These are phyloP conservation scores for Falco rusticolus DNA, from an alignment of 2,797 vertebrate genomes.

Conservation along the genomic window DNA sequence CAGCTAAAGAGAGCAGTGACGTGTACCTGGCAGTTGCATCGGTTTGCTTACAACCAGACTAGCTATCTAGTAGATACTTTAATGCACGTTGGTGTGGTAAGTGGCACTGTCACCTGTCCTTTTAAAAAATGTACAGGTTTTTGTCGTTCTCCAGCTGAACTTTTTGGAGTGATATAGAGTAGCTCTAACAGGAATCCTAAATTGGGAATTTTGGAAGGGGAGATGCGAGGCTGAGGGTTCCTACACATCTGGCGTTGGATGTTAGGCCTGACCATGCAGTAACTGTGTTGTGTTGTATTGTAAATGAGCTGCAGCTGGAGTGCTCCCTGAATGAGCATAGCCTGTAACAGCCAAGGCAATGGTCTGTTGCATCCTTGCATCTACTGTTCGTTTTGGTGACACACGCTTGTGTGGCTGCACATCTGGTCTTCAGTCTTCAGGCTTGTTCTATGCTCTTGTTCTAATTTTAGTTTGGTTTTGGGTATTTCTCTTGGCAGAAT, in stretches of 20 bases:
- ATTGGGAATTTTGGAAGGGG: background rate
- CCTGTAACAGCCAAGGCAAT: fast-evolving
- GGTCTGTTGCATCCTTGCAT: background rate
- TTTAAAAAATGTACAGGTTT: background rate
- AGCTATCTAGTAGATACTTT: no score
- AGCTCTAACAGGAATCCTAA: background rate
- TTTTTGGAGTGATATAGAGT: background rate
- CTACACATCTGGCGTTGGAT: fast-evolving
- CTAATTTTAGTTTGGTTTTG: background rate
- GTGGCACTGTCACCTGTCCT: background rate
- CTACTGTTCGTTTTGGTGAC: background rate
- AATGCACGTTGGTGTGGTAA: fast-evolving
- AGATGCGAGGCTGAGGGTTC: fast-evolving
- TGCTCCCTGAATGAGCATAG: background rate
- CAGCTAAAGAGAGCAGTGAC: background rate
- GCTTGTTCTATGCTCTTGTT: fast-evolving
- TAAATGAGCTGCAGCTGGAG: background rate
- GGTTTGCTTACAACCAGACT: background rate
- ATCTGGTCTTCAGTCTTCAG: background rate
- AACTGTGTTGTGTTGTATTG: fast-evolving
- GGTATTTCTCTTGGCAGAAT: slow-evolving; percentile 73
- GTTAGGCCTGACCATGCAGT: background rate
- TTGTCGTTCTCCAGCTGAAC: background rate
- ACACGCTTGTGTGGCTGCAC: background rate
- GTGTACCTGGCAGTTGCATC: fast-evolving